phyloP scores from a whole-genome alignment of 2,888 invertebrate species.

The Luperina nickerlii region DNA sequence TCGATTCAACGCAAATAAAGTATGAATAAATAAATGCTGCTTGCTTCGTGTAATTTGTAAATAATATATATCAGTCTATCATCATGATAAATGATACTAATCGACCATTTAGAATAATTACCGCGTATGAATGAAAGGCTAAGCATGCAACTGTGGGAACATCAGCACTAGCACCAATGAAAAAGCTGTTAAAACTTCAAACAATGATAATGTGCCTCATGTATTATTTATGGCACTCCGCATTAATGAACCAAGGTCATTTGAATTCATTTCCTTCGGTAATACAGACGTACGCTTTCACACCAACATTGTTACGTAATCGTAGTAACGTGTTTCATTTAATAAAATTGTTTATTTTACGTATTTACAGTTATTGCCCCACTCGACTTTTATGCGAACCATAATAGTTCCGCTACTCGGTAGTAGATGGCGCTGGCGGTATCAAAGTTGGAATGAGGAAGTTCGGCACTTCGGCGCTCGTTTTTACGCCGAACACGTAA shows the following conservation, averaged over 20 bases:
- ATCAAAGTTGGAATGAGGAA: conserved; percentile 36
- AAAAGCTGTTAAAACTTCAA: conserved; percentile 80
- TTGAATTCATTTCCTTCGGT: conserved; percentile 84
- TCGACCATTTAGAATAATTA: conserved; percentile 67
- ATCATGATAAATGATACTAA: conserved; percentile 66
- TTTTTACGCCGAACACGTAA: conserved; percentile 77
- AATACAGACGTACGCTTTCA: conserved; percentile 72
- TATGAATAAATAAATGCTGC: conserved; percentile 58
- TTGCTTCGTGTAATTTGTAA: conserved; percentile 53
- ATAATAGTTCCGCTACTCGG: conserved; percentile 81
- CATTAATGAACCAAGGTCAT: conserved; percentile 89
- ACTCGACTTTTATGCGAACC: conserved; percentile 72
- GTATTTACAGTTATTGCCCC: conserved; percentile 52
- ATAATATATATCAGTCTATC: conserved; percentile 60
- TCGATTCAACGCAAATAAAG: conserved; percentile 52
- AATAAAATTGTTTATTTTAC: conserved; percentile 58
- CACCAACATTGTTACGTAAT: conserved; percentile 70
- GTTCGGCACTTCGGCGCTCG: conserved; percentile 59
- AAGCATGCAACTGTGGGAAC: conserved; percentile 65
- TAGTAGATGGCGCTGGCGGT: conserved; percentile 82
- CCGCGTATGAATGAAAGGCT: conserved; percentile 64
- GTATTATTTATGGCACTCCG: conserved; percentile 83
- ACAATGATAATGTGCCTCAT: conserved; percentile 86
- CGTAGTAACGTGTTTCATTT: conserved; percentile 62
- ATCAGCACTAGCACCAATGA: conserved; percentile 72